Percentiles rank a stretch among this genome's conserved stretches.
phyloP scores from a whole-genome alignment of 1,140 invertebrate species.

The Drosophila malerkotliana region DNA sequence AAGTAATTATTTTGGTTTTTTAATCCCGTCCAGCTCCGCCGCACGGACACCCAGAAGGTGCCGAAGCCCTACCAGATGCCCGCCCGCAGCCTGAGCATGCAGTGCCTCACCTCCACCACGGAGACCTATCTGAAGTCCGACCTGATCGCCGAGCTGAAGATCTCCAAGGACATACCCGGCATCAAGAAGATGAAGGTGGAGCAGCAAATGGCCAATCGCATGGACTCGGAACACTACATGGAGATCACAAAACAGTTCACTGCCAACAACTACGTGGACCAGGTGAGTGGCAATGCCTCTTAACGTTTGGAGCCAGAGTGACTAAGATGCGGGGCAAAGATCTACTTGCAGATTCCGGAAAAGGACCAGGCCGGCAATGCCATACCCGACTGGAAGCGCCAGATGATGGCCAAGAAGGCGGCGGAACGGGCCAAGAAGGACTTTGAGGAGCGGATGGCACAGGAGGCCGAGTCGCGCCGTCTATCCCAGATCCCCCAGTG shows the following conservation, averaged over 20 bases:
- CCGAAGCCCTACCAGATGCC: constrained; percentile 92
- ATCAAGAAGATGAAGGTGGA: constrained; percentile 96
- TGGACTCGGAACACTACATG: constrained; percentile 91
- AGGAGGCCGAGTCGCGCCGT: constrained; percentile 93
- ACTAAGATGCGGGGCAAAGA: constrained; percentile 61
- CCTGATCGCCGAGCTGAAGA: constrained; percentile 94
- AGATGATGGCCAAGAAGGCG: constrained; percentile 96
- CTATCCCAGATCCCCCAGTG: constrained; percentile 95
- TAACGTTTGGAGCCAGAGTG: constrained; percentile 7
- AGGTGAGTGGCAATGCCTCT: constrained; percentile 85
- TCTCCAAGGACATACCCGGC: constrained; percentile 94
- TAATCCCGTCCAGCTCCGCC: constrained; percentile 85
- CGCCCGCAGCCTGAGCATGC: constrained; percentile 89
- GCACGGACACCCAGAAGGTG: constrained; percentile 90
- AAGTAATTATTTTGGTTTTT: not conserved
- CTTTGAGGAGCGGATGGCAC: constrained; percentile 91
- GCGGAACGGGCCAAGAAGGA: constrained; percentile 96
- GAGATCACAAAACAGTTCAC: constrained; percentile 93
- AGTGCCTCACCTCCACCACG: constrained; percentile 87
- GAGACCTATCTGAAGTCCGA: constrained; percentile 93
- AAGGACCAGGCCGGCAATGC: constrained; percentile 93
- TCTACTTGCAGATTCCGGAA: constrained; percentile 91
- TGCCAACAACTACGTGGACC: constrained; percentile 94
- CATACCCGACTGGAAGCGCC: constrained; percentile 96
- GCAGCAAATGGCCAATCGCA: constrained; percentile 90